phyloP scores from a whole-genome alignment of 1,140 invertebrate species.

The Lanistes nyassanus region DNA sequence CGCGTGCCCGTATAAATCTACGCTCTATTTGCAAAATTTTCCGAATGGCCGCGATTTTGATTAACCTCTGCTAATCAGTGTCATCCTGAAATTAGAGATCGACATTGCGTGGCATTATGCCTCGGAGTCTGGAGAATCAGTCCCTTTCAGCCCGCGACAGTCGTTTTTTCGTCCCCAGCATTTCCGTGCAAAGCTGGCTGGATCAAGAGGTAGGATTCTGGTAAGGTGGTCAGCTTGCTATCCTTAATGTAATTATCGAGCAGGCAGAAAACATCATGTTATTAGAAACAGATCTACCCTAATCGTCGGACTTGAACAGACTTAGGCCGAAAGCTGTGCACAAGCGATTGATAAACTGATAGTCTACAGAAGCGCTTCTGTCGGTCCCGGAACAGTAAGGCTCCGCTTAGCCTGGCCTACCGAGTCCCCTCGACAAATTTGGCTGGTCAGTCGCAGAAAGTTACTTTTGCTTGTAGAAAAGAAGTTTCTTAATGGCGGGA shows the following conservation, averaged over 20 bases:
- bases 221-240: background rate
- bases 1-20: conserved; percentile 32
- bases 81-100: conserved; percentile 34
- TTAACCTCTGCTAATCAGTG: conserved; percentile 39
- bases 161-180: background rate
- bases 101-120: conserved; percentile 21
- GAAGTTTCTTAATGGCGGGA: background rate
- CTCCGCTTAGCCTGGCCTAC: background rate
- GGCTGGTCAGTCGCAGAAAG: background rate
- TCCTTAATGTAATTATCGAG: conserved; percentile 41
- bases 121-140: conserved; percentile 4
- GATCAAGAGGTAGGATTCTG: background rate
- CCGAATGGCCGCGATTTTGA: conserved; percentile 32
- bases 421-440: background rate
- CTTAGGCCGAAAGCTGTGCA: conserved; percentile 19
- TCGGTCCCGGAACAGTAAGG: conserved; percentile 9
- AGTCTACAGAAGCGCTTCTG: conserved; percentile 20
- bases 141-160: background rate
- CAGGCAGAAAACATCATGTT: conserved; percentile 20
- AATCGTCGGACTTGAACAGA: conserved; percentile 33
- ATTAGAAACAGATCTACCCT: conserved; percentile 43
- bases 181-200: too few relatives aligned
- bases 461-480: background rate
- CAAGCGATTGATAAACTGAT: conserved; percentile 38
- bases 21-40: conserved; percentile 41